Evolutionary conservation across 2,888 invertebrate species (phyloP).

Genomic region (Drosophila mercatorum): DNA sequence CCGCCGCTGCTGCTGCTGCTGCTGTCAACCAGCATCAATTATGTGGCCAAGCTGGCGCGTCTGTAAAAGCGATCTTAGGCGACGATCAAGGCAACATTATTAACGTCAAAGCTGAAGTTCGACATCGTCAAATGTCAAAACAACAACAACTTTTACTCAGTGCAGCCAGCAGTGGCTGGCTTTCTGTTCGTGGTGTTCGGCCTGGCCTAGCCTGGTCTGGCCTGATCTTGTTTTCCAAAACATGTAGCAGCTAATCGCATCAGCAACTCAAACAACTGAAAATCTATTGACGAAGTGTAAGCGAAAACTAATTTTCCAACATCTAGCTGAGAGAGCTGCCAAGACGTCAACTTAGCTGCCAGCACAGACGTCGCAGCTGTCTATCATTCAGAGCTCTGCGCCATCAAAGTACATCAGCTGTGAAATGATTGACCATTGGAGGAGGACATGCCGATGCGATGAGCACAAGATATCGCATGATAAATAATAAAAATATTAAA

Average conservation of each 20-base stretch:
- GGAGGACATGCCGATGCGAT: not conserved
- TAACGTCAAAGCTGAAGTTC: conserved; percentile 27
- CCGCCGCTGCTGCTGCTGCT: conserved; percentile 14
- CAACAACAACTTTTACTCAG: conserved; percentile 36
- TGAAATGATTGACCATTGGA: conserved; percentile 10
- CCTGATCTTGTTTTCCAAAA: conserved; percentile 45
- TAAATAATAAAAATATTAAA: not conserved
- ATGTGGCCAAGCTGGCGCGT: conserved; percentile 24
- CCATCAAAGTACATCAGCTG: conserved; percentile 11
- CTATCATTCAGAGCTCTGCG: conserved; percentile 19
- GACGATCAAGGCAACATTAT: conserved; percentile 66
- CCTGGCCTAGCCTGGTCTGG: not conserved
- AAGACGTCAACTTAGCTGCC: conserved; percentile 31
- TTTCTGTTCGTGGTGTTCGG: conserved; percentile 2
- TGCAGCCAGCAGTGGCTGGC: conserved; percentile 5
- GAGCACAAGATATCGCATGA: no score
- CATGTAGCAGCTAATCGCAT: conserved; percentile 61
- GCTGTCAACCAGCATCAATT: conserved; percentile 43
- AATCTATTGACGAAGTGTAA: conserved; percentile 51
- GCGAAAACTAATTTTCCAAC: conserved; percentile 51
- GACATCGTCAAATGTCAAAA: conserved; percentile 66
- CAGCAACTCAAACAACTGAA: conserved; percentile 44
- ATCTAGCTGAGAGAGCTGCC: conserved; percentile 44
- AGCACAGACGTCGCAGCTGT: conserved; percentile 36
- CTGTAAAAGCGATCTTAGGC: conserved; percentile 53